Base-by-base conservation (phyloP, 2,797 vertebrate species). In the Lerista edwardsae region DNA sequence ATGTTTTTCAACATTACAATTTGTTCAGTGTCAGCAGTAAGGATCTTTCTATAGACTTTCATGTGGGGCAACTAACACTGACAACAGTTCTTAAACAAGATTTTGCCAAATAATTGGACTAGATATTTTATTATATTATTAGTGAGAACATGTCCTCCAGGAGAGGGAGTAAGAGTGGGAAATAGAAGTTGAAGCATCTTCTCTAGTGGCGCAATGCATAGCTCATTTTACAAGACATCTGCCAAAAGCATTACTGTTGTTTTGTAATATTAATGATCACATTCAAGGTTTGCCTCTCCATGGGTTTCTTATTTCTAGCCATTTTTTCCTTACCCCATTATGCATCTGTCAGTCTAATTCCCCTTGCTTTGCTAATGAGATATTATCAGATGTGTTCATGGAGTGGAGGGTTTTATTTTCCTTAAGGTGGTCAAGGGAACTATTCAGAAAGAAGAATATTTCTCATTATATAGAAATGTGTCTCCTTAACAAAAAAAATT, bases 181-280 rank as follows among this genome's bases (percentile, higher is more conserved):
- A 75, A 55, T 0, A 0, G 21, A 55, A 87, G 86, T 57, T 84
- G 29, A 85, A 51, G 44, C 86, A 29, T 8, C 47, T 87, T 64
- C 62, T 41, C 72, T 78, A 72, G 21, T 77, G 74, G 55, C 29
- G 82, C 87, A 84, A 89, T 78, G 79, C 59, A 25, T 25, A 83
- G 82, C 10, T 76, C 14, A 69, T 65, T 84, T n/a, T 71, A 79
- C 75, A 34, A 82, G 34, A 80, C 21, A 86, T 65, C 12, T 89
- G 65, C 57, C 86, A 87, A 44, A 87, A 55, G 78, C 78, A 84
- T 88, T 87, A 75, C 19, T 76, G n/a, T 69, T 87, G 62, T 44
- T 51, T 80, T 72, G 82, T 57, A 87, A 71, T 71, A 25, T 51
- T 62, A 71, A 76, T 55, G 14, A 57, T 36, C 59, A 41, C 72